Base-by-base conservation (phyloP, 2,888 invertebrate species). In the Sisyra terminalis region DNA sequence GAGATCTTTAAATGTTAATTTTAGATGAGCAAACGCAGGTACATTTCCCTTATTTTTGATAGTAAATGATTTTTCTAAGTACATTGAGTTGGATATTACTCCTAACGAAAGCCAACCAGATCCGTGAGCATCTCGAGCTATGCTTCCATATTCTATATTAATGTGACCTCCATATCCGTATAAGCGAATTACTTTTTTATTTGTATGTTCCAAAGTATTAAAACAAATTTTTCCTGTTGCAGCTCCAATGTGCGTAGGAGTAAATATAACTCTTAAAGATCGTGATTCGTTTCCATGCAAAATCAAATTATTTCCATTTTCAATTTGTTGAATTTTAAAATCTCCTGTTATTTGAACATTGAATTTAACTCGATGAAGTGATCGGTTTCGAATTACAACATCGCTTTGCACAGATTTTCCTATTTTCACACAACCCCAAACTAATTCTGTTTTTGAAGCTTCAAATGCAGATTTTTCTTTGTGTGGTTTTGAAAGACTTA, bases 141-240 rank as follows among this genome's bases (percentile, higher is more conserved):
- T 57, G 45, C 67, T 65, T 14, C 61, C 60, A 10, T 70, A 59
- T 40, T 68, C 63, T 1, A 73, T 54, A 48, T 60, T 65, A 1
- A 66, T 63, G 48, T 63, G 63, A 1, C 76, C 76, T 2, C 76
- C 76, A 49, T 73, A 75, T 2, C 71, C 76, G 50, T 63, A 73
- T 6, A 77, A 55, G 52, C 40, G 14, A 7, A 34, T 32, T 10
- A 29, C 29, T 18, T 41, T 41, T 41, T 31, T 16, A 2, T 16
- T 8, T 9, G 18, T 15, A 9, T 8, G 11, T 13, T 11, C 11
- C 2, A 9, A n/a, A 8, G 41, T 30, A 6, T 31, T 39, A 35
- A n/a, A 29, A 3, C 53, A 51, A 4, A 44, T 51, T 47, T 66
- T 65, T 17, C 72, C 75, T 2, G 63, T 56, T 16, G 66, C 66